These are phyloP conservation scores for Pitta sordida DNA, from an alignment of 2,113 vertebrate species.

Conservation along the genomic window DNA sequence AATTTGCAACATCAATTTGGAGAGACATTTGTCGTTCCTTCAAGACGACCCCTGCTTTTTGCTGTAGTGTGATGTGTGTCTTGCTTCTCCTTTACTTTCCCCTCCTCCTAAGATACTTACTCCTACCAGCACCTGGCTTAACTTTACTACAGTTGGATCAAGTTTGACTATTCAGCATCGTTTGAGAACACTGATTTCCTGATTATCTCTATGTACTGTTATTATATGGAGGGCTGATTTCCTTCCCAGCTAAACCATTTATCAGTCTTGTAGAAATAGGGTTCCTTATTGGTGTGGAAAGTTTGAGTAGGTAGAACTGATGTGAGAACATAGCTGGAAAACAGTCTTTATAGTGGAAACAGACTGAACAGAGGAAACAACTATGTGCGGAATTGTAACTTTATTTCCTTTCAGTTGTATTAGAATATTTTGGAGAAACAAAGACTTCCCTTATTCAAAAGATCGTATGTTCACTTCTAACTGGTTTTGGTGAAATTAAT, in stretches of 20 bases:
- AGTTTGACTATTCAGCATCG: background rate
- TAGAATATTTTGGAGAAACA: background rate
- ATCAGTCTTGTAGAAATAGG: background rate
- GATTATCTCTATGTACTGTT: background rate
- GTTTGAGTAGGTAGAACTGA: background rate
- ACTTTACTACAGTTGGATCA: background rate
- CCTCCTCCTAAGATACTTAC: background rate
- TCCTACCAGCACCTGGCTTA: background rate
- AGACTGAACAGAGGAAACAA: background rate
- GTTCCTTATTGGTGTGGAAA: background rate
- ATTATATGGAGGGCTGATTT: background rate
- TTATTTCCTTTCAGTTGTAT: background rate
- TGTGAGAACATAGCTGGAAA: background rate
- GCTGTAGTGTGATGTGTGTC: fast-evolving
- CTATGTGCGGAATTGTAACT: background rate
- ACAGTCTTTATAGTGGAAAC: background rate
- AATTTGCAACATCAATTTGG: background rate
- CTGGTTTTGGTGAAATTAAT: background rate
- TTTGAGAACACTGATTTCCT: background rate
- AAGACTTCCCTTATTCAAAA: background rate
- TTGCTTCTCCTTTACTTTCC: background rate
- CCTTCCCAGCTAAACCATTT: slow-evolving; percentile 2
- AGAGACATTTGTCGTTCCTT: background rate
- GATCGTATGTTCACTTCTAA: background rate
- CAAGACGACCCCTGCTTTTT: background rate